Evolutionary conservation across 2,113 vertebrate genomes (phyloP).

Genomic region (Sialia sialis): DNA sequence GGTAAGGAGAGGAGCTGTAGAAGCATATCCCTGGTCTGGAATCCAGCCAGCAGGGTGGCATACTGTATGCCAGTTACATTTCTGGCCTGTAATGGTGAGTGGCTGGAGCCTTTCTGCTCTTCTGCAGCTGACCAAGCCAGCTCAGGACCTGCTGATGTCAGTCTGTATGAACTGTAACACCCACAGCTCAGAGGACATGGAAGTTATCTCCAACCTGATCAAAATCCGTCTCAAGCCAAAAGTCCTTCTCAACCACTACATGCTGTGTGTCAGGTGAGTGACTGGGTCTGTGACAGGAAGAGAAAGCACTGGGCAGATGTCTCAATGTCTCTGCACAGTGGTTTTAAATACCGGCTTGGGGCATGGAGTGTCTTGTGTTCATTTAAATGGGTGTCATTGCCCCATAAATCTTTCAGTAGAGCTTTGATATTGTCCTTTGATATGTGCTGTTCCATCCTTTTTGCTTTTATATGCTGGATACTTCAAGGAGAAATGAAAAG

Average conservation of each 20-base stretch:
- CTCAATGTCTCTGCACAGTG: not conserved
- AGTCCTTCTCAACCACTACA: conserved; percentile 95
- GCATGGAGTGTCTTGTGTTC: not conserved
- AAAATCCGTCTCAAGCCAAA: conserved; percentile 98
- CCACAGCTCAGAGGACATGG: conserved; percentile 91
- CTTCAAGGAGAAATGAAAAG: not conserved
- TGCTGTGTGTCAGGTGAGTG: conserved; percentile 89
- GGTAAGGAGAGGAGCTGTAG: conserved; percentile 61
- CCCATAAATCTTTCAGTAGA: not conserved
- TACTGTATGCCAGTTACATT: fast-evolving
- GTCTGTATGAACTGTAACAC: conserved; percentile 95
- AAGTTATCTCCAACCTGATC: conserved; percentile 94
- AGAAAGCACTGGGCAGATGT: not conserved
- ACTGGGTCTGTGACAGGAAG: not conserved
- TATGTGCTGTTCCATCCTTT: not conserved
- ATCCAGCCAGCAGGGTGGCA: not conserved
- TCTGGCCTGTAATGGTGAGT: not conserved
- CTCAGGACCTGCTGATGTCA: conserved; percentile 96
- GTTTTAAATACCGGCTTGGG: not conserved
- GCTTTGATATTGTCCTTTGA: not conserved
- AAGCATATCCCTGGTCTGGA: not conserved
- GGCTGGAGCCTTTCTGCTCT: not conserved
- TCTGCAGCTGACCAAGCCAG: conserved; percentile 89
- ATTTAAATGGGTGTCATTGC: not conserved
- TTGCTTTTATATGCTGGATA: not conserved